Base-by-base conservation (phyloP, 1,140 invertebrate species). In the Drosophila varians region DNA sequence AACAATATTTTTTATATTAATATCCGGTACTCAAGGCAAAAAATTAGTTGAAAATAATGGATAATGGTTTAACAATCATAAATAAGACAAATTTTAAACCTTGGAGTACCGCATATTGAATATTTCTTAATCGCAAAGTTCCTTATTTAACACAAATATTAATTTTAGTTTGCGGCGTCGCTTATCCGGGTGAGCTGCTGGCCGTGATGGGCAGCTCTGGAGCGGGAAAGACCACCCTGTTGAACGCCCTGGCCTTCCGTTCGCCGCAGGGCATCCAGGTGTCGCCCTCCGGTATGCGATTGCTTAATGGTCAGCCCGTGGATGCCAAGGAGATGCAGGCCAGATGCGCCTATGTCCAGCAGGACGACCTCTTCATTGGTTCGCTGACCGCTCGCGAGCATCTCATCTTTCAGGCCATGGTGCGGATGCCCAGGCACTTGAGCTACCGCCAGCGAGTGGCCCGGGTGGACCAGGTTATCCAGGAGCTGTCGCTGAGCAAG, bases 171-270 rank as follows among this genome's bases (percentile, higher is more conserved):
- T 95, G 93, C 68, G 98, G 98, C 7, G 93, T 96, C 1, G 97
- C 97, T 0, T 94, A 95, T 90, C 96, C 97, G 4, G 98, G 97
- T 3, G 96, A 98, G 90, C 91, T 99, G 18, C 90, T 99, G 52
- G 97, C 97, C 2, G 95, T 99, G 18, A 96, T 99, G 95, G 98
- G 98, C 3, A 96, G 97, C 3, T 98, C 97, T 19, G 98, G 98
- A 0, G 96, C 98, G 0, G 98, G 98, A 4, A 99, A 99, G 92
- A 98, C 98, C 0, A 99, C 98, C 0, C 93, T 99, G 0, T 91
- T 99, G 34, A 99, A 99, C 91, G 94, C 97, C 0, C 87, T 99
- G 25, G 98, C 97, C 1, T 96, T 96, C 90, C 93, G 96, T 3
- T 94, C 95, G 0, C 91, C 93, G 4, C 92, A 93, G 4, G 94